Evolutionary conservation across 2,888 invertebrate genomes (phyloP), one percentile per base, ranked within the genome.

Genomic region (Aphodius sticticus): DNA sequence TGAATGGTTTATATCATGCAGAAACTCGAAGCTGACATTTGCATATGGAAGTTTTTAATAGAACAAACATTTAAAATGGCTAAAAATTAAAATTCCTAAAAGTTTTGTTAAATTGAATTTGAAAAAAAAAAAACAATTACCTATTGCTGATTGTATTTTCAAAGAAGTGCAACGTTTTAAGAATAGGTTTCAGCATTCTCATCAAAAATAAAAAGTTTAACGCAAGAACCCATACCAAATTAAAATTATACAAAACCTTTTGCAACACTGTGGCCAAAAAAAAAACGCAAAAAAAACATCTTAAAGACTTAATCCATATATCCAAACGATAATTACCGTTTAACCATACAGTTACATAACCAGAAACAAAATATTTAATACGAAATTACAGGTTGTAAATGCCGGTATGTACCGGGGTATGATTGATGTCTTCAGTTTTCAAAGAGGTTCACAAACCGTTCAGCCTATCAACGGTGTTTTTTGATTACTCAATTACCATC

Each of bases 271-370:
- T 2, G 26, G 26, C 3, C n/a, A n/a, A n/a, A n/a, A 9, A 9
- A 53, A 53, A 53, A 53, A 53, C 53, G 53, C 7, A 53, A 53
- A 53, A 53, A 7, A 53, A 53, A 53, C 12, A 7, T 12, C 9
- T 53, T 53, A 53, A 53, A 53, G 53, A 53, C 53, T 53, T 53
- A 53, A 53, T 53, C 53, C 53, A 53, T 53, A 53, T 53, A 53
- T 53, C 53, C 53, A 53, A 53, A 53, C 7, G 53, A 9, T 53
- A 53, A 53, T 53, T 53, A 53, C 53, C 53, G 53, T 53, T 53
- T 53, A 2, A 53, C 9, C 7, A 7, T 9, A 53, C 53, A 53
- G 12, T 53, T 53, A 53, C 53, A 53, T 53, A 53, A 53, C 53
- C 53, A 53, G 12, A 53, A 7, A 53, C 53, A 53, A 53, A 53